These are phyloP conservation scores for Macropodus opercularis DNA, from an alignment of 2,797 vertebrate species.

Conservation along the genomic window DNA sequence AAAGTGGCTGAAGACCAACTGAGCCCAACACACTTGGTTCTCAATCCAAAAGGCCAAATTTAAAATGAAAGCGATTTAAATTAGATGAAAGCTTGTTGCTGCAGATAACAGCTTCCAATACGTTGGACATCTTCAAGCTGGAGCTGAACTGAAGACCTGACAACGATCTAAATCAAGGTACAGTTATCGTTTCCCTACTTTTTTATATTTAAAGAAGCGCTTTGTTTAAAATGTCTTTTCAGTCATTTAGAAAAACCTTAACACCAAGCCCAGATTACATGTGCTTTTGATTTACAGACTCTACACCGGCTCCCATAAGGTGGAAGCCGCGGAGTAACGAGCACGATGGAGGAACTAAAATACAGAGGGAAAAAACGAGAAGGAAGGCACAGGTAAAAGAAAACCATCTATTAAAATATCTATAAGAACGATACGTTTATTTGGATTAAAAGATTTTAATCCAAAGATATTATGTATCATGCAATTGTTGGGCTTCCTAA, in stretches of 20 bases:
- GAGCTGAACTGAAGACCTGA: conserved; percentile 16
- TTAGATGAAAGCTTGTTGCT: background rate
- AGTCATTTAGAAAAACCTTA: too few relatives aligned
- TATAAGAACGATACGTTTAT: too few relatives aligned
- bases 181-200: background rate
- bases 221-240: too few relatives aligned
- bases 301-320: background rate
- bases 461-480: too few relatives aligned
- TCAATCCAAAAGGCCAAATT: background rate
- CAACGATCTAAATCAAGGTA: conserved; percentile 34
- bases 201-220: conserved; percentile 7
- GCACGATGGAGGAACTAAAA: conserved; percentile 76
- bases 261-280: background rate
- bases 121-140: conserved; percentile 5
- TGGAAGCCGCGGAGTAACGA: conserved; percentile 6
- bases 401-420: too few relatives aligned
- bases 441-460: too few relatives aligned
- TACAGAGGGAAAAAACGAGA: conserved; percentile 71
- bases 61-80: background rate
- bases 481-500: too few relatives aligned
- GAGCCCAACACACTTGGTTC: background rate
- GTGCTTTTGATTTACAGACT: background rate
- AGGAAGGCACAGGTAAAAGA: conserved; percentile 72
- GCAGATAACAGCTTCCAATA: background rate
- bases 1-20: background rate